Evolutionary conservation across 1,140 invertebrate genomes (phyloP), one percentile per base, ranked within the genome.

Genomic region (Pteromalus puparum): DNA sequence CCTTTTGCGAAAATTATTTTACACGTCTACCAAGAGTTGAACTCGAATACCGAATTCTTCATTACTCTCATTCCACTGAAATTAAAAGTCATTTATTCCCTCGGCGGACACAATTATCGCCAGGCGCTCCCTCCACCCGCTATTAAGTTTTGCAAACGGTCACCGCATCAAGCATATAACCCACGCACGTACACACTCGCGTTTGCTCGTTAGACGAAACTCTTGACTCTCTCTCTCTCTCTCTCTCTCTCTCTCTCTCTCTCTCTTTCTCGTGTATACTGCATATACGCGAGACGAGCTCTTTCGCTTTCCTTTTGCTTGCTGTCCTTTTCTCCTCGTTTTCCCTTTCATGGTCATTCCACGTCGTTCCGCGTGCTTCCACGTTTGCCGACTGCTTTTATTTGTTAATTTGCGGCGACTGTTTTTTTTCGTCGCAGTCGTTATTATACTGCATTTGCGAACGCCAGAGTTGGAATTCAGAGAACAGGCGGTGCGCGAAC

Each of bases 301-400:
- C 46, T 48, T 48, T 48, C 46, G 46, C 46, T 48, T 18, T 48
- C 46, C 46, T 48, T 48, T 48, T 15, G 18, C 65, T 24, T 15
- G 65, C 65, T 26, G 26, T 42, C 61, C 61, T 68, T 80, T 38
- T 68, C 65, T 79, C 30, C 42, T 73, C 75, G 6, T 48, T 81
- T 81, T 81, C 42, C 79, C 42, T 81, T 81, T 53, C 78, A 72
- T 30, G 78, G 78, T 48, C 67, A 72, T 81, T 72, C 38, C 67
- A 7, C 53, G 6, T 21, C 53, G 53, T 61, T n/a, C 53, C 26
- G 24, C 46, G 24, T 12, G 38, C 67, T 79, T 68, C 61, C 46
- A 67, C 53, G 76, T 65, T 68, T 28, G 21, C 28, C 4, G 13
- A 2, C 30, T 42, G 1, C 48, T 78, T 34, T 78, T 78, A 34